Percentiles rank a stretch among this genome's conserved stretches.
Evolutionary conservation across 2,797 vertebrate genomes (phyloP).

Genomic region (Zenarchopterus dispar): DNA sequence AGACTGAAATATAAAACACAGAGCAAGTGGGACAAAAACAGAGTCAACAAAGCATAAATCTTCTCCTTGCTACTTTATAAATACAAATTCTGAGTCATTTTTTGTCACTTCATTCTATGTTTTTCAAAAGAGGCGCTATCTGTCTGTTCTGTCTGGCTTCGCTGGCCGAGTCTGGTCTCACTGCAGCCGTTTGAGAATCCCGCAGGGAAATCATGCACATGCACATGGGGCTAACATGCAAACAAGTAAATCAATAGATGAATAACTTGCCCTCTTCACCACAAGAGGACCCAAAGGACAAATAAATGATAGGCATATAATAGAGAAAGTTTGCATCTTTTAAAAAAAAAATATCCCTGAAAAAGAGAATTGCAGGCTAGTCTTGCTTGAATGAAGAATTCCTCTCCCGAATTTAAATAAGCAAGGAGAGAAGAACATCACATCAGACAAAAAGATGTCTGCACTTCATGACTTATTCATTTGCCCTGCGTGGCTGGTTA

Average conservation of each 20-base stretch:
- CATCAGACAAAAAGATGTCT: constrained; percentile 49
- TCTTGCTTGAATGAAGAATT: constrained; percentile 29
- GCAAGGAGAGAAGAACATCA: constrained; percentile 19
- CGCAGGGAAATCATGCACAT: constrained; percentile 57
- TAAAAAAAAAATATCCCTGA: constrained; percentile 19
- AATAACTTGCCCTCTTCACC: constrained; percentile 74
- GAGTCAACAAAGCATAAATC: neutral
- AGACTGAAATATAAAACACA: constrained; percentile 24
- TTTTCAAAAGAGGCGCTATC: constrained; percentile 19
- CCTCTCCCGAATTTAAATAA: constrained; percentile 45
- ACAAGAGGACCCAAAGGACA: constrained; percentile 67
- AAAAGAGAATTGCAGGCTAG: constrained; percentile 1
- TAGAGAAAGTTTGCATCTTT: constrained; percentile 30
- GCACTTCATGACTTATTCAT: constrained; percentile 78
- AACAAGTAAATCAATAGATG: constrained; percentile 75
- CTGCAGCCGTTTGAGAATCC: constrained; percentile 50
- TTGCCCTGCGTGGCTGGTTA: constrained; percentile 42
- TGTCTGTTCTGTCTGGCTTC: constrained; percentile 15
- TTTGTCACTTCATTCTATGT: constrained; percentile 21
- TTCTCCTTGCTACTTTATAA: neutral
- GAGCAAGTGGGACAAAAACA: constrained; percentile 22
- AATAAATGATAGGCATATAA: constrained; percentile 21
- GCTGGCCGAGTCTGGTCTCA: constrained; percentile 22
- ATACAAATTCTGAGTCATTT: constrained; percentile 14
- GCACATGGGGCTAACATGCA: constrained; percentile 53